These are phyloP conservation scores for Drosophila ficusphila DNA, from an alignment of 1,140 invertebrate genomes.

Conservation along the genomic window DNA sequence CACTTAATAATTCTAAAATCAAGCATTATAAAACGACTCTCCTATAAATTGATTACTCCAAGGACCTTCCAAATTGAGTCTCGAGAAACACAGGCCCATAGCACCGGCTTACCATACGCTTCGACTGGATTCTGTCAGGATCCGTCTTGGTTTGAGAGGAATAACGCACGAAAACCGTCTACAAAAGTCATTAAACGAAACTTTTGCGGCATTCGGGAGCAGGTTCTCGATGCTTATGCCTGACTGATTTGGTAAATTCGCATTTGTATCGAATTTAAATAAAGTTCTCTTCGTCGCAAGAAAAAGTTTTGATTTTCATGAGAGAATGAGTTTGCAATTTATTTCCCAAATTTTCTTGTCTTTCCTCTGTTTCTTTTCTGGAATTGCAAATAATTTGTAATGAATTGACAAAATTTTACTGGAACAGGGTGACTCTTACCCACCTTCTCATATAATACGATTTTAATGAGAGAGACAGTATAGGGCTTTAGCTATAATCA, in stretches of 20 bases:
- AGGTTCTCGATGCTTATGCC: slow-evolving; percentile 37
- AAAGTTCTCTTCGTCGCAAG: slow-evolving; percentile 20
- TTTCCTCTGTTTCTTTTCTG: slow-evolving; percentile 19
- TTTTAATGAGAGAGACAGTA: slow-evolving; percentile 66
- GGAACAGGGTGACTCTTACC: slow-evolving; percentile 26
- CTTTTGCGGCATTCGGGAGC: slow-evolving; percentile 32
- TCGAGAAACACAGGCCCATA: too few species aligned
- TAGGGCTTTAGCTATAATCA: slow-evolving; percentile 3
- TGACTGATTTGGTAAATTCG: slow-evolving; percentile 52
- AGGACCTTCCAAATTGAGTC: slow-evolving; percentile 63
- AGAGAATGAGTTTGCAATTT: slow-evolving; percentile 78
- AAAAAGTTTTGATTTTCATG: slow-evolving; percentile 59
- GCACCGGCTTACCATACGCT: too few species aligned
- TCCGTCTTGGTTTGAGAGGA: slow-evolving; percentile 20
- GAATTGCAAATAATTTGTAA: slow-evolving; percentile 67
- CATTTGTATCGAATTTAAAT: slow-evolving; percentile 64
- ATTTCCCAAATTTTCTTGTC: slow-evolving; percentile 33
- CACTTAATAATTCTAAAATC: too few species aligned
- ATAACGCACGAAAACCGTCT: slow-evolving; percentile 27
- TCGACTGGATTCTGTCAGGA: slow-evolving; percentile 33
- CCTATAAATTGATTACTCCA: too few species aligned
- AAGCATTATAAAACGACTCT: too few species aligned
- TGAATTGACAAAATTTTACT: slow-evolving; percentile 73
- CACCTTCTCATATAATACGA: slow-evolving; percentile 57
- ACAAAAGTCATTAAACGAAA: slow-evolving; percentile 62